Evolutionary conservation across 2,888 invertebrate genomes (phyloP).

Genomic region (Antheraea yamamai): DNA sequence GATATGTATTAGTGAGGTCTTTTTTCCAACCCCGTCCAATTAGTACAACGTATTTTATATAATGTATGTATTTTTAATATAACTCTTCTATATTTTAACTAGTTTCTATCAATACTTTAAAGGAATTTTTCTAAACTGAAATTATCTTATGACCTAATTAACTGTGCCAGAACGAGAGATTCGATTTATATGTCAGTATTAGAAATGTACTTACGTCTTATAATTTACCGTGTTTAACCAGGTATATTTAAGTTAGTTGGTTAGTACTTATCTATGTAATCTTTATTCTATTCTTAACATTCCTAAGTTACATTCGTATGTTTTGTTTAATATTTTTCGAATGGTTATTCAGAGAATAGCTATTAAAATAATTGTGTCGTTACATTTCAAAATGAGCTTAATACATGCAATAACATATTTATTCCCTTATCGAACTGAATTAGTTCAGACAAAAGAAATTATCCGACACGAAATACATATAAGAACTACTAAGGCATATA

Average conservation of each 20-base stretch:
- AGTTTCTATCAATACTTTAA: slow-evolving; percentile 12
- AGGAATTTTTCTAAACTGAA: background rate
- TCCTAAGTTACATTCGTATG: slow-evolving; percentile 22
- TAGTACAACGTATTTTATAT: slow-evolving; percentile 28
- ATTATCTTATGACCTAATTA: slow-evolving; percentile 19
- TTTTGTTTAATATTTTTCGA: slow-evolving; percentile 9
- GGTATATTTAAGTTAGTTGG: slow-evolving; percentile 27
- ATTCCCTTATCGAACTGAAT: too few species aligned
- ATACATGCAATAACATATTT: too few species aligned
- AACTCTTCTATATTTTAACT: slow-evolving; percentile 30
- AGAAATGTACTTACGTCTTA: slow-evolving; percentile 46
- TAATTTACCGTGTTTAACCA: slow-evolving; percentile 36
- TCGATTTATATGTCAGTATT: slow-evolving; percentile 47
- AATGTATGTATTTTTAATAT: slow-evolving; percentile 22
- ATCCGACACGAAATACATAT: too few species aligned
- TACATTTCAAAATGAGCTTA: too few species aligned
- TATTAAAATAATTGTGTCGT: background rate
- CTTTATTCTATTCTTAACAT: slow-evolving; percentile 23
- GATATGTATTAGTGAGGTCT: slow-evolving; percentile 14
- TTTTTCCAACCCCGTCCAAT: slow-evolving; percentile 44
- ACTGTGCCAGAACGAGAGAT: slow-evolving; percentile 44
- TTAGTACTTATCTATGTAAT: slow-evolving; percentile 22
- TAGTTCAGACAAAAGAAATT: too few species aligned
- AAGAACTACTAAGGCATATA: too few species aligned
- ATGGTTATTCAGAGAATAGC: background rate